Conservation (phyloP, 2,113 vertebrate genomes). For the Phylloscopus whistleri region DNA sequence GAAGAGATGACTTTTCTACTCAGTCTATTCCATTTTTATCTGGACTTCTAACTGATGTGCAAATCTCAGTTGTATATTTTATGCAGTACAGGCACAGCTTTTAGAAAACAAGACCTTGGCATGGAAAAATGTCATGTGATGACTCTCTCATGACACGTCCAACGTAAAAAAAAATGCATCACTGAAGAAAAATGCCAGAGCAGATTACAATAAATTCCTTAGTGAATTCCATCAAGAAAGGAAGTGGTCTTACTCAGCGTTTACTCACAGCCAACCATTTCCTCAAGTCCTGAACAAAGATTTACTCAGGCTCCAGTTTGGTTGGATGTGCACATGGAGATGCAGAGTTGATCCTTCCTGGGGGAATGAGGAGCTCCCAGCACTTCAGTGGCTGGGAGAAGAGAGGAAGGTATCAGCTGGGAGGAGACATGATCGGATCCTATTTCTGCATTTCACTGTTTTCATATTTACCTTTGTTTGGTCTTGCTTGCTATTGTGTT, state of each 20-base stretch:
- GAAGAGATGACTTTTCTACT: not conserved
- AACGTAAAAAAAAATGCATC: not conserved
- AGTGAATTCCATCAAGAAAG: not conserved
- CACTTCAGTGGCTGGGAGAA: not conserved
- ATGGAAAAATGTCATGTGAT: not conserved
- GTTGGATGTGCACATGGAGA: not conserved
- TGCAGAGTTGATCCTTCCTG: not conserved
- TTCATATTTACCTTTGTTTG: slow-evolving; percentile 11
- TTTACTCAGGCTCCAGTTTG: not conserved
- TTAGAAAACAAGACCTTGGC: not conserved
- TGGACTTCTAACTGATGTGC: not conserved
- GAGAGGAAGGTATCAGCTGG: not conserved
- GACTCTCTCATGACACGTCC: not conserved
- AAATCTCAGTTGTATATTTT: not conserved
- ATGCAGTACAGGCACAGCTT: not conserved
- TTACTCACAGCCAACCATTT: not conserved
- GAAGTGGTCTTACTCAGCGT: not conserved
- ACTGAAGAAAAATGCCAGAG: not conserved
- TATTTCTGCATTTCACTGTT: not conserved
- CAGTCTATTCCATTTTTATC: not conserved
- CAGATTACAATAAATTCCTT: not conserved
- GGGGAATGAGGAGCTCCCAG: not conserved
- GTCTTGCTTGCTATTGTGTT: not conserved
- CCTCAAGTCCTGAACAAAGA: not conserved
- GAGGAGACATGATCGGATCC: not conserved